These are phyloP conservation scores for Colossoma macropomum DNA, from an alignment of 2,113 vertebrate species.

Conservation along the genomic window DNA sequence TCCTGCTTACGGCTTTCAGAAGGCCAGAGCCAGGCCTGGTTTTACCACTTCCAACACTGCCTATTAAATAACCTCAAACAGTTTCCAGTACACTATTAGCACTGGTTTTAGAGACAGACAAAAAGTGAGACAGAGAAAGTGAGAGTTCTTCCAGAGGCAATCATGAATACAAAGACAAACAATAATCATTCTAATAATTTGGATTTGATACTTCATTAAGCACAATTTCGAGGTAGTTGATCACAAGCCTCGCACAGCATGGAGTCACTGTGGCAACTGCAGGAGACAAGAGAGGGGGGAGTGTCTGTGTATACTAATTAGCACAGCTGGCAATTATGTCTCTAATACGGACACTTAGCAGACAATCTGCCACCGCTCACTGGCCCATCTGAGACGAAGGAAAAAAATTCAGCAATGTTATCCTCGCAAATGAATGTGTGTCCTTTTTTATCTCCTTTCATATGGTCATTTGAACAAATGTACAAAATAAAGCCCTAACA, in stretches of 20 bases:
- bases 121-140: background rate
- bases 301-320: slow-evolving; percentile 62
- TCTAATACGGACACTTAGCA: slow-evolving; percentile 55
- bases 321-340: slow-evolving; percentile 68
- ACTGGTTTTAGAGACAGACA: background rate
- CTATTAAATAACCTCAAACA: background rate
- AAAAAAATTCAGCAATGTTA: background rate
- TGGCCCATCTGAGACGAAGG: background rate
- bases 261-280: slow-evolving; percentile 58
- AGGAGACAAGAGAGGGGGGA: slow-evolving; percentile 16
- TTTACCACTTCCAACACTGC: too few relatives aligned
- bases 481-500: background rate
- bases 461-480: background rate
- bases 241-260: slow-evolving; percentile 54
- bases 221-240: slow-evolving; percentile 68
- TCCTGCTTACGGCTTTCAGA: too few relatives aligned
- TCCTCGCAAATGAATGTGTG: background rate
- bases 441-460: background rate
- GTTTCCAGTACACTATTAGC: background rate
- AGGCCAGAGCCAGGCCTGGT: too few relatives aligned
- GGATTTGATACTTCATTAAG: slow-evolving; percentile 77
- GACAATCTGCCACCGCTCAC: slow-evolving; percentile 60
- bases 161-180: slow-evolving; percentile 60
- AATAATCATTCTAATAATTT: slow-evolving; percentile 75
- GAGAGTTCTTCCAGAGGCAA: slow-evolving; percentile 62